Base-by-base conservation (phyloP, 2,113 vertebrate genomes). In the Atrichornis clamosus region DNA sequence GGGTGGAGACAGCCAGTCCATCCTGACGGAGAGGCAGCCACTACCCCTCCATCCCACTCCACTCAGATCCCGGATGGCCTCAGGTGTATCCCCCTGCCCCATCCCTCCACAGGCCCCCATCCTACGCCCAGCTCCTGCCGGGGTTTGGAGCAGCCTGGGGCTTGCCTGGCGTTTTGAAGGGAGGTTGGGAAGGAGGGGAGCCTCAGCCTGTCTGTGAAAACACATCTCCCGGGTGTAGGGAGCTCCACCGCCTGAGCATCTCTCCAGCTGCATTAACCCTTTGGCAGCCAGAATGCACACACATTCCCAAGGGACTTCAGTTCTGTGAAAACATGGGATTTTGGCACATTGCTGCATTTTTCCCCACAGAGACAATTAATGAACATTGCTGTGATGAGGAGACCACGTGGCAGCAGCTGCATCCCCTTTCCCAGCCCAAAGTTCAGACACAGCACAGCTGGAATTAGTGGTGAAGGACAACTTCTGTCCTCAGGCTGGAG, bases 11-110 rank as follows among this genome's bases (percentile, higher is more conserved):
- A 90, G 72, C 11, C 11, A 3, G 85, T 16, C 74, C 64, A 16
- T 7, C 39, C 22, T 4, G 1, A 21, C 3, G 10, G 75, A 64
- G n/a, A 33, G 42, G 62, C 28, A 39, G 78, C 15, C 53, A 2
- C 59, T 7, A 13, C 24, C 11, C 33, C 13, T 44, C 44, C 59
- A 32, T 3, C 47, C 50, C 22, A 63, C 39, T 41, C 30, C 0
- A 2, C 64, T 4, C 64, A 47, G 32, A 79, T 44, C 35, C 39
- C 19, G 0, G 2, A 1, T 3, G 44, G 30, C 13, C 53, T 13
- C 26, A 13, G 13, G 3, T 0, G 4, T 39, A 24, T 14, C 62
- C 53, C 50, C 16, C 9, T 64, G 76, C 28, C 64, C 69, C 59
- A 11, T 20, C 23, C 53, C 64, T 59, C 26, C 0, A n/a, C 60